Evolutionary conservation across 2,888 invertebrate species (phyloP).

Genomic region (Sphinx pinastri): DNA sequence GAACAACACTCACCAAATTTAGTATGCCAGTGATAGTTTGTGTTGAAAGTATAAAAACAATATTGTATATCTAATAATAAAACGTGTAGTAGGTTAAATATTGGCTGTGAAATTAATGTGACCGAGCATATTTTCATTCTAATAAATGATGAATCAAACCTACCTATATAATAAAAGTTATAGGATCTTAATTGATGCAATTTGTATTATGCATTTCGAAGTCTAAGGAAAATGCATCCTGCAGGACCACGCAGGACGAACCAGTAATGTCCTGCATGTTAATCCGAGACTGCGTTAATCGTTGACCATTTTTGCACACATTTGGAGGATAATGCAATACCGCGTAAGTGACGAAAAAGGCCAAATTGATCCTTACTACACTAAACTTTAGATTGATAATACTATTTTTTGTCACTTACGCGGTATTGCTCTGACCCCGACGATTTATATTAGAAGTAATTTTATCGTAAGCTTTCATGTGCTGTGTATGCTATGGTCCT

Average conservation of each 20-base stretch:
- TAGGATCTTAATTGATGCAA: slow-evolving; percentile 3
- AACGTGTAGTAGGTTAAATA: slow-evolving; percentile 63
- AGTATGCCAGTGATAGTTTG: neutral
- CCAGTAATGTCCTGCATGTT: neutral
- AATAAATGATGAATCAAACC: slow-evolving; percentile 30
- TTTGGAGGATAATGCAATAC: too few relatives aligned
- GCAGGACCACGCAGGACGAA: neutral
- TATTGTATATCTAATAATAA: slow-evolving; percentile 20
- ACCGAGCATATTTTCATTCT: slow-evolving; percentile 63
- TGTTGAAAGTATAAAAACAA: neutral
- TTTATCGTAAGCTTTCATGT: slow-evolving; percentile 28
- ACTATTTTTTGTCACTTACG: too few relatives aligned
- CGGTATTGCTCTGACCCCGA: too few relatives aligned
- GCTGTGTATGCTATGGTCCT: neutral
- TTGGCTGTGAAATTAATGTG: slow-evolving; percentile 78
- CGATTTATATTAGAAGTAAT: slow-evolving; percentile 32
- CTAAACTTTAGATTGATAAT: too few relatives aligned
- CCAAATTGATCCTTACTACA: too few relatives aligned
- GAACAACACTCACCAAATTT: neutral
- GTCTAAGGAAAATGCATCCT: neutral
- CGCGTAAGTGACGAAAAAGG: too few relatives aligned
- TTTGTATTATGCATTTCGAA: neutral
- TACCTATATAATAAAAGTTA: slow-evolving; percentile 6
- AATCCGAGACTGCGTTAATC: slow-evolving; percentile 6
- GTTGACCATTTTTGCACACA: slow-evolving; percentile 2